Conservation (phyloP, 2,113 vertebrate genomes). For the Carassius gibelio region DNA sequence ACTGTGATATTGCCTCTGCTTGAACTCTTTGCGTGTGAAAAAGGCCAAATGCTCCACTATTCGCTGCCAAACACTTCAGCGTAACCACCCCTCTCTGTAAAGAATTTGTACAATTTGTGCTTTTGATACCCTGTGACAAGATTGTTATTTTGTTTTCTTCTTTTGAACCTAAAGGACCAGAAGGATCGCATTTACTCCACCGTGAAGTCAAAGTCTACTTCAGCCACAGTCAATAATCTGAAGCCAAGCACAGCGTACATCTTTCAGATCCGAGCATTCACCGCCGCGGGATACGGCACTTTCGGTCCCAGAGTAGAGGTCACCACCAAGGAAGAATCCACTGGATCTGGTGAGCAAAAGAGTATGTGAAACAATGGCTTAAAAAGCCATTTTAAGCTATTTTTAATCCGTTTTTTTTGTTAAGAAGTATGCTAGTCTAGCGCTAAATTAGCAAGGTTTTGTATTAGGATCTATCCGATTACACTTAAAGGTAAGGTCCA, state of each 20-base stretch:
- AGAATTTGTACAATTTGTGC: conserved; percentile 20
- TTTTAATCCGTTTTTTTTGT: neutral
- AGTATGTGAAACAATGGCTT: neutral
- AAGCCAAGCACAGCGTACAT: conserved; percentile 96
- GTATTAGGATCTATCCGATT: conserved; percentile 8
- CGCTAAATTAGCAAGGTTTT: neutral
- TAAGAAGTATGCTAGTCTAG: neutral
- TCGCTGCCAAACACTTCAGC: conserved; percentile 29
- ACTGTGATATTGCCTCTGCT: conserved; percentile 34
- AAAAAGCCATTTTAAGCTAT: neutral
- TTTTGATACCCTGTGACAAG: conserved; percentile 19
- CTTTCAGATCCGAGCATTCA: conserved; percentile 97
- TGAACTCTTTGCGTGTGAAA: conserved; percentile 37
- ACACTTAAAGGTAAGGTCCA: neutral
- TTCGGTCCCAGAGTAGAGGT: conserved; percentile 94
- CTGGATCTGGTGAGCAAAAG: conserved; percentile 78
- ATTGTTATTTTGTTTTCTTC: conserved; percentile 42
- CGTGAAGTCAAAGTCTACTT: conserved; percentile 92
- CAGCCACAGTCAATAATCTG: conserved; percentile 93
- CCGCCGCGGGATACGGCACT: conserved; percentile 93
- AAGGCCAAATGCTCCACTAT: conserved; percentile 35
- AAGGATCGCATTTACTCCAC: conserved; percentile 96
- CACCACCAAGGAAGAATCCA: conserved; percentile 92
- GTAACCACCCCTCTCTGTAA: conserved; percentile 25
- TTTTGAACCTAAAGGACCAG: conserved; percentile 83